phyloP scores from a whole-genome alignment of 2,888 invertebrate species.

The Microctonus hyperodae region DNA sequence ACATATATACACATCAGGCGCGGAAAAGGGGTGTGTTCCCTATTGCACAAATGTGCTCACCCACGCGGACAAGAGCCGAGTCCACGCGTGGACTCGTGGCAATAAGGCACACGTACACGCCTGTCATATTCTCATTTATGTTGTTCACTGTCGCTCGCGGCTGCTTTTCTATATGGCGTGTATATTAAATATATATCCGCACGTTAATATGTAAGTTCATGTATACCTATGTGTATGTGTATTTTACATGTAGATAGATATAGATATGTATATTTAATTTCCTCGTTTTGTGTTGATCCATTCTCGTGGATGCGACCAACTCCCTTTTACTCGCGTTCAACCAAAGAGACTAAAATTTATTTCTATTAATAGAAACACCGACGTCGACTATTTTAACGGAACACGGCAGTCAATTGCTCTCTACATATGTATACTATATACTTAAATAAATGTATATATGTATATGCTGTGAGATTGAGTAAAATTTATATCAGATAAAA shows the following conservation, averaged over 20 bases:
- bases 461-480: background rate
- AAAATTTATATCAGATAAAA: background rate
- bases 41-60: conserved; percentile 31
- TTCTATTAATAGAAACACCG: background rate
- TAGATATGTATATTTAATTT: too few relatives aligned
- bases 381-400: background rate
- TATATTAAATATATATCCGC: background rate
- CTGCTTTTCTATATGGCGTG: background rate
- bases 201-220: too few relatives aligned
- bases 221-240: too few relatives aligned
- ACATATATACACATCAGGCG: too few relatives aligned
- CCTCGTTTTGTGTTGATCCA: background rate
- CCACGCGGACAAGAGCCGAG: conserved; percentile 30
- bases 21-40: conserved; percentile 42
- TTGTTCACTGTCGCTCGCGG: background rate
- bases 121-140: background rate
- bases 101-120: conserved; percentile 12
- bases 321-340: background rate
- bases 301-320: too few relatives aligned
- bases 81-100: conserved; percentile 14
- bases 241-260: too few relatives aligned
- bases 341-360: background rate
- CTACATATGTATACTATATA: background rate
- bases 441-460: too few relatives aligned
- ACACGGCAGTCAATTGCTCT: background rate